Evolutionary conservation across 2,888 invertebrate species (phyloP).

Genomic region (Pheosia tremula): DNA sequence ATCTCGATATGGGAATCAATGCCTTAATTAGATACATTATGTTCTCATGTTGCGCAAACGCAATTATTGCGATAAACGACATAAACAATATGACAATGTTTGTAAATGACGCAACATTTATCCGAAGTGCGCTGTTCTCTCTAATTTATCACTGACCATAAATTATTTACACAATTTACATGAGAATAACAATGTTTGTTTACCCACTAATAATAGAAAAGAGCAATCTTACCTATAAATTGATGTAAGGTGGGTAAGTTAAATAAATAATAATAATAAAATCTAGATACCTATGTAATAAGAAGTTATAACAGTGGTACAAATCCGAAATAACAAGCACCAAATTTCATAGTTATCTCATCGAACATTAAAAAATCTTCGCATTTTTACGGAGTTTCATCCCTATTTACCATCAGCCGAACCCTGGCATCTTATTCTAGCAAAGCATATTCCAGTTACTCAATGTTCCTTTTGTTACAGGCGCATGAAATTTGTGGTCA

Average conservation of each 20-base stretch:
- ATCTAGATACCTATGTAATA: too few species aligned
- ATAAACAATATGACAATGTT: slow-evolving; percentile 17
- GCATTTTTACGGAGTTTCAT: too few species aligned
- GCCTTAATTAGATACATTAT: slow-evolving; percentile 19
- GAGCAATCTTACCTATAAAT: not conserved
- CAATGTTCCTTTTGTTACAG: not conserved
- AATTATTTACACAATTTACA: slow-evolving; percentile 6
- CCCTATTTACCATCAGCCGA: too few species aligned
- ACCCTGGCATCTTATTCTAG: not conserved
- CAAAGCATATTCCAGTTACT: not conserved
- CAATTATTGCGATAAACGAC: slow-evolving; percentile 15
- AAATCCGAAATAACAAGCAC: too few species aligned
- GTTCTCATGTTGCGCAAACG: slow-evolving; percentile 22
- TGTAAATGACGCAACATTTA: slow-evolving; percentile 14
- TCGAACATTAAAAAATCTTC: too few species aligned
- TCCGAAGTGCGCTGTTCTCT: not conserved
- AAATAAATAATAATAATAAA: too few species aligned
- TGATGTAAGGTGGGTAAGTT: too few species aligned
- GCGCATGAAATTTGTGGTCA: not conserved
- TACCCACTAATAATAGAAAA: not conserved
- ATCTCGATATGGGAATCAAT: slow-evolving; percentile 23
- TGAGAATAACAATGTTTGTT: not conserved
- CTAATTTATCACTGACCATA: slow-evolving; percentile 12
- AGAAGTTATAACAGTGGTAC: too few species aligned
- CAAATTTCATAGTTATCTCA: too few species aligned